phyloP scores from a whole-genome alignment of 2,113 vertebrate genomes.

The Maccullochella peelii region DNA sequence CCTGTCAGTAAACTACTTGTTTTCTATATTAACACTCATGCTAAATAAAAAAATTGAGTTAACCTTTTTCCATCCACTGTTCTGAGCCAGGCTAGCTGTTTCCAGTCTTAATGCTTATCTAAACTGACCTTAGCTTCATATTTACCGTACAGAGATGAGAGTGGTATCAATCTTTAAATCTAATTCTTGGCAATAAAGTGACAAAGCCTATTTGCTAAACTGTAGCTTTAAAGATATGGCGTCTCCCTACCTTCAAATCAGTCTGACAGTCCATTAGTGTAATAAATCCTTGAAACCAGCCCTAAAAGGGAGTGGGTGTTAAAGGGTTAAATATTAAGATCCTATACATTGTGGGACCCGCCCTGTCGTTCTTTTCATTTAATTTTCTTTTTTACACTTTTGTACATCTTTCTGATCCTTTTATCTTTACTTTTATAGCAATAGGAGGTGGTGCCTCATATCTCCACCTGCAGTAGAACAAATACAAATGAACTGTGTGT shows the following conservation, averaged over 20 bases:
- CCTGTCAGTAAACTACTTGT: too few species aligned
- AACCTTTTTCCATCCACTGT: not conserved
- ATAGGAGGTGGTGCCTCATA: not conserved
- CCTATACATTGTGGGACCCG: not conserved
- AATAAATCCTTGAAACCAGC: not conserved
- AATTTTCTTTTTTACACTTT: not conserved
- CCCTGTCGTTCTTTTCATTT: not conserved
- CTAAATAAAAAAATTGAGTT: too few species aligned
- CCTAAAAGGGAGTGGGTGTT: not conserved
- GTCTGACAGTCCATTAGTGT: not conserved
- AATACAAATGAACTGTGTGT: not conserved
- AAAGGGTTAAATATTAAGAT: not conserved
- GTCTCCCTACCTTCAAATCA: not conserved
- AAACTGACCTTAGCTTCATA: too few species aligned
- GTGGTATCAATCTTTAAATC: not conserved
- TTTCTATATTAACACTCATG: too few species aligned
- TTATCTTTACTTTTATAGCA: not conserved
- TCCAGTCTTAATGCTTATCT: too few species aligned
- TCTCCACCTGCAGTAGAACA: not conserved
- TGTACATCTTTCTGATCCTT: too few species aligned
- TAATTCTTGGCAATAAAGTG: not conserved
- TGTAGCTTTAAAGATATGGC: not conserved
- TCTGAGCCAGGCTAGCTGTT: too few species aligned
- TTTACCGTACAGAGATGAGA: not conserved
- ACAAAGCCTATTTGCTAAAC: not conserved